Evolutionary conservation across 2,113 vertebrate species (phyloP), one percentile per base, ranked within the genome.

Genomic region (Engystomops pustulosus): DNA sequence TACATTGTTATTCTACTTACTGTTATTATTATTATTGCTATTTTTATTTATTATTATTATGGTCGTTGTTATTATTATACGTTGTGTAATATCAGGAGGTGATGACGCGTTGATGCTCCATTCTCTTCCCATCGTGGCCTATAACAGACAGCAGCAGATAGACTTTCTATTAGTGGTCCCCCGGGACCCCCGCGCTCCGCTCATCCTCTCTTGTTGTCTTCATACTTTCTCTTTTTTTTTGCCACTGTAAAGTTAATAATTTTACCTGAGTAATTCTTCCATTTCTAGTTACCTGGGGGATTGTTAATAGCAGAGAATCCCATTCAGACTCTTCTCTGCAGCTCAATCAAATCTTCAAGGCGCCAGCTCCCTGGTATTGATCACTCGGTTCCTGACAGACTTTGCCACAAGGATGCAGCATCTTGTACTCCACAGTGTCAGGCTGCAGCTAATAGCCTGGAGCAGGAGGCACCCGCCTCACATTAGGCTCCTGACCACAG

Each of bases 331-430:
- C 74, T 85, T 89, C 90, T 87, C 87, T 88, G n/a, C 45, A 6
- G 80, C 88, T 92, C 90, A 89, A 86, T 91, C 88, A 91, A 88
- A 88, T 88, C 80, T 58, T 88, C 83, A 87, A 93, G 92, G 92
- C 90, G 91, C 92, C 92, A 87, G 89, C 90, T 90, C 85, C 88
- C 86, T 89, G 88, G 86, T 90, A 92, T 92, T 90, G 92, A 92
- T 88, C 89, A 88, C 86, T 30, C 85, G 88, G 90, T 90, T 92
- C 88, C 90, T 89, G 89, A 91, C 90, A 88, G 80, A 80, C 84
- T 88, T 89, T 62, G 83, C 91, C 90, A 90, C 90, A 92, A 88
- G 91, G 88, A 87, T 87, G 87, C 81, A 88, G 87, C 88, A 87
- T 87, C 87, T 83, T 87, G 87, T 84, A 58, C 45, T 84, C 34